Evolutionary conservation across 2,888 invertebrate genomes (phyloP).

Genomic region (Meghimatium bilineatum): DNA sequence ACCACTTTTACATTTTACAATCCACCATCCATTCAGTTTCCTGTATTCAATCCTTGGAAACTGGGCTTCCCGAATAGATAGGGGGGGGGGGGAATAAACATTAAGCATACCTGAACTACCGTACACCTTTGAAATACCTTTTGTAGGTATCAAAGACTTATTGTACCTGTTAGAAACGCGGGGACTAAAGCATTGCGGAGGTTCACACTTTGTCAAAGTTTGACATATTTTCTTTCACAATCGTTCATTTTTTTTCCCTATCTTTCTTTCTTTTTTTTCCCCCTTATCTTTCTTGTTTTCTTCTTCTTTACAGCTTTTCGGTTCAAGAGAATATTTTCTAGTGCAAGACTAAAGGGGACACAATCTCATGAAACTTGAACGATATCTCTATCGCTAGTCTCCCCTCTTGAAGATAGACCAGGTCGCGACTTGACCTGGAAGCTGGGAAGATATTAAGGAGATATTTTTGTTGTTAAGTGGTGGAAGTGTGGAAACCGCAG

Average conservation of each 20-base stretch:
- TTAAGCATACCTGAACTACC: background rate
- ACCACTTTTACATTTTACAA: background rate
- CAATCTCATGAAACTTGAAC: background rate
- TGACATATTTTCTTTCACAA: background rate
- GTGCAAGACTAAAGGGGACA: background rate
- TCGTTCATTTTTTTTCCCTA: too few relatives aligned
- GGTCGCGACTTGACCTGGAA: background rate
- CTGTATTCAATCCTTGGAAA: background rate
- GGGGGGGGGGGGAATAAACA: background rate
- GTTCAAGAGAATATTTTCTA: too few relatives aligned
- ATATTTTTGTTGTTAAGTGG: background rate
- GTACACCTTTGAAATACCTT: background rate
- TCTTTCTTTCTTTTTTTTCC: too few relatives aligned
- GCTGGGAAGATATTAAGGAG: too few relatives aligned
- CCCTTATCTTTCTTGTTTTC: too few relatives aligned
- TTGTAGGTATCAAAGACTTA: background rate
- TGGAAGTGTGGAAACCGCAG: background rate
- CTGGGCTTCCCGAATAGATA: background rate
- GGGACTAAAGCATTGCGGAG: background rate
- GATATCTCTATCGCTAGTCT: background rate
- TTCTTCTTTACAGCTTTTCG: too few relatives aligned
- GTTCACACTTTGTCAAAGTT: background rate
- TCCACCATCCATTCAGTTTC: background rate
- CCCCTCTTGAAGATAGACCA: background rate
- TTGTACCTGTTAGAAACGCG: background rate